phyloP scores from a whole-genome alignment of 1,140 invertebrate genomes.

The Dufourea novaeangliae region DNA sequence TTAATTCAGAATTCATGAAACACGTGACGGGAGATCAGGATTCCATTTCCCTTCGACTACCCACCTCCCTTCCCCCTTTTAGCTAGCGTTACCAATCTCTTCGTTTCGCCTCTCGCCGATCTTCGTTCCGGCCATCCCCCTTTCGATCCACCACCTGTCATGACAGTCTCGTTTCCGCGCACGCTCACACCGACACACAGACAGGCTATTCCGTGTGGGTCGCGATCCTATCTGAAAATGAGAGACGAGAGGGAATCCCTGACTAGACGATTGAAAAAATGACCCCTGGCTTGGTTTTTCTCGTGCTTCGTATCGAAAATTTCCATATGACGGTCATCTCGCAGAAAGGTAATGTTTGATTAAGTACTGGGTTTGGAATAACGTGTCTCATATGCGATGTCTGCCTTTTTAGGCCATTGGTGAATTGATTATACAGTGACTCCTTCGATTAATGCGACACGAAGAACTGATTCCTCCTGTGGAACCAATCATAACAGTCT shows the following conservation, averaged over 20 bases:
- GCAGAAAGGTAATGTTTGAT: too few relatives aligned
- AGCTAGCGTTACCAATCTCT: not conserved
- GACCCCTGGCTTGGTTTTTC: not conserved
- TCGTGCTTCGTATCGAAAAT: too few relatives aligned
- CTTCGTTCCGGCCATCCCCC: not conserved
- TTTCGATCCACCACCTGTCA: not conserved
- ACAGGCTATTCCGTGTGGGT: not conserved
- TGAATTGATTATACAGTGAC: too few relatives aligned
- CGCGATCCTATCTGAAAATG: not conserved
- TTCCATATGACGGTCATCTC: too few relatives aligned
- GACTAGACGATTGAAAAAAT: not conserved
- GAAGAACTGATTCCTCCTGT: too few relatives aligned
- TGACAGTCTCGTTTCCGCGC: not conserved
- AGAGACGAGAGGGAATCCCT: not conserved
- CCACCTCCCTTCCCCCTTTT: constrained; percentile 29
- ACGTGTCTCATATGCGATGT: too few relatives aligned
- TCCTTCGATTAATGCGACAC: too few relatives aligned
- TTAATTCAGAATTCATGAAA: constrained; percentile 48
- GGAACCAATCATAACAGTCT: too few relatives aligned
- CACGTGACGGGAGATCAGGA: constrained; percentile 26
- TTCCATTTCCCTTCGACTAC: constrained; percentile 28
- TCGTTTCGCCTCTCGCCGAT: not conserved
- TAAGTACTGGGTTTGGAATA: too few relatives aligned
- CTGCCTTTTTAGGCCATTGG: too few relatives aligned
- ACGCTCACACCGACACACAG: not conserved